Evolutionary conservation across 1,140 invertebrate genomes (phyloP).

Genomic region (Drosophila punjabiensis): DNA sequence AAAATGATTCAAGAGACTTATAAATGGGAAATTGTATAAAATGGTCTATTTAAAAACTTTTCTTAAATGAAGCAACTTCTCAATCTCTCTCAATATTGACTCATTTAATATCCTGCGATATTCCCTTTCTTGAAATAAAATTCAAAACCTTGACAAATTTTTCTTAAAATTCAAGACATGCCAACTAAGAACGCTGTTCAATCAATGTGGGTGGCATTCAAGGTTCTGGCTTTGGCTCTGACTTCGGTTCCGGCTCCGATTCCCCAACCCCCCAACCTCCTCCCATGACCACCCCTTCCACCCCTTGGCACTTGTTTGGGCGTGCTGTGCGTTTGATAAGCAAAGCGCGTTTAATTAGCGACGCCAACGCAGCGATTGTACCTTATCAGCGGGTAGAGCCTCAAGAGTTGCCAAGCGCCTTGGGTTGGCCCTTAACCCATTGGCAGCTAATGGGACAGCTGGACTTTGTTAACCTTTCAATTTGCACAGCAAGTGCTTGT

Average conservation of each 20-base stretch:
- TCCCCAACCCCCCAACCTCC: neutral
- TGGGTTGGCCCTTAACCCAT: conserved; percentile 26
- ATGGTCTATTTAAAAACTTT: too few species aligned
- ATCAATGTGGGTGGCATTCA: conserved; percentile 28
- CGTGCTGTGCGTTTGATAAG: conserved; percentile 73
- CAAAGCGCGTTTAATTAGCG: conserved; percentile 76
- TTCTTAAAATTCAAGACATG: neutral
- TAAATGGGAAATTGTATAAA: too few species aligned
- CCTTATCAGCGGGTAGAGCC: conserved; percentile 52
- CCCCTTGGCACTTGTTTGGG: conserved; percentile 28
- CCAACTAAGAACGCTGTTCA: conserved; percentile 2
- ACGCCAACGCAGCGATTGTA: conserved; percentile 29
- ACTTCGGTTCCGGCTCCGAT: too few species aligned
- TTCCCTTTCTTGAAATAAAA: neutral
- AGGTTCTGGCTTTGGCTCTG: conserved; percentile 20
- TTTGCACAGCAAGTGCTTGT: neutral
- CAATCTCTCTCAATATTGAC: neutral
- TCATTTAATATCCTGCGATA: neutral
- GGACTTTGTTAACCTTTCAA: neutral
- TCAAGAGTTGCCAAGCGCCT: conserved; percentile 55
- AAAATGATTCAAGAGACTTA: too few species aligned
- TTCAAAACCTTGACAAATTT: neutral
- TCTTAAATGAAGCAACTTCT: neutral
- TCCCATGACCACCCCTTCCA: neutral
- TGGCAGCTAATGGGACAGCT: neutral